These are phyloP conservation scores for Menidia menidia DNA, from an alignment of 2,797 vertebrate genomes.

Conservation along the genomic window DNA sequence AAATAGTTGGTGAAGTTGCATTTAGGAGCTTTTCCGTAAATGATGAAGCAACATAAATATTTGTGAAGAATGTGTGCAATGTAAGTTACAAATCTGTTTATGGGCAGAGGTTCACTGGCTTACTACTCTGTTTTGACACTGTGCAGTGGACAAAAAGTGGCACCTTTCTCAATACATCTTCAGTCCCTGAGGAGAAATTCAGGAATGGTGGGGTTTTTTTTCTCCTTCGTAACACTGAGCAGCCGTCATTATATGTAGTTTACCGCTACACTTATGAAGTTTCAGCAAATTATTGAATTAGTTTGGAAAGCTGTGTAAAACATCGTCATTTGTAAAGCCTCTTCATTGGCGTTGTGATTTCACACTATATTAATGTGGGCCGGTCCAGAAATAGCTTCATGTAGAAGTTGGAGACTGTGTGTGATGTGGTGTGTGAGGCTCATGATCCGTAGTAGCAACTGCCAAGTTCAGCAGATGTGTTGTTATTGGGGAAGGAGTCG, in stretches of 20 bases:
- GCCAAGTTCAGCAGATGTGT: constrained; percentile 70
- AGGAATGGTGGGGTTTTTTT: constrained; percentile 41
- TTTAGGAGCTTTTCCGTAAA: constrained; percentile 10
- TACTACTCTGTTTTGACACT: constrained; percentile 9
- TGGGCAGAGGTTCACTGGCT: constrained; percentile 15
- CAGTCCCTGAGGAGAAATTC: constrained; percentile 24
- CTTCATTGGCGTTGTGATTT: constrained; percentile 49
- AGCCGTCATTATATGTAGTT: constrained; percentile 37
- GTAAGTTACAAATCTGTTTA: neutral
- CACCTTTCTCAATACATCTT: constrained; percentile 23
- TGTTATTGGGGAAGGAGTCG: constrained; percentile 36
- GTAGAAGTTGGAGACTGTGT: constrained; percentile 59
- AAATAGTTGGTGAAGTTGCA: neutral
- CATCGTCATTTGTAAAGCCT: constrained; percentile 27
- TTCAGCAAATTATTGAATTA: constrained; percentile 20
- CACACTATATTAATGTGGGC: constrained; percentile 47
- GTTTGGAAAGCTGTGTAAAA: constrained; percentile 8
- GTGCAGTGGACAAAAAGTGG: constrained; percentile 10
- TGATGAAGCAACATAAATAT: constrained; percentile 7
- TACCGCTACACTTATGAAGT: constrained; percentile 30
- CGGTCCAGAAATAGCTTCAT: constrained; percentile 58
- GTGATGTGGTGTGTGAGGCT: constrained; percentile 62
- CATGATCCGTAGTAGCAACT: constrained; percentile 52
- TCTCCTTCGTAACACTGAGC: constrained; percentile 41
- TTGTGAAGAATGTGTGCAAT: constrained; percentile 21